These are phyloP conservation scores for Alectura lathami DNA, from an alignment of 2,113 vertebrate species.

Conservation along the genomic window DNA sequence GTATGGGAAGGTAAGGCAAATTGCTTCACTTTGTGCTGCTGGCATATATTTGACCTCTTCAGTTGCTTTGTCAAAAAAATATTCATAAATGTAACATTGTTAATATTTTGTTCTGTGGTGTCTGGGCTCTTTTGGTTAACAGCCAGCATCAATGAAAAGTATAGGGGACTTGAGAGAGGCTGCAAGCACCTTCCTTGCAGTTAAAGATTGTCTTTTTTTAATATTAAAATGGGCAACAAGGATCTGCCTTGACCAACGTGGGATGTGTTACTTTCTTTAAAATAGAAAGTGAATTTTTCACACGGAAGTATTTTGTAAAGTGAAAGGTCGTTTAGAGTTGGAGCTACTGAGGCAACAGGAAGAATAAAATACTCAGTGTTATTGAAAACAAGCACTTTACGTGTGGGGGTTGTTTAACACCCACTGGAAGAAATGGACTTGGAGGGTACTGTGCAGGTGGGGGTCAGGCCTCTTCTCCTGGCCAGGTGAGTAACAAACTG, in stretches of 20 bases:
- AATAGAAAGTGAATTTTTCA: neutral
- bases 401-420: neutral
- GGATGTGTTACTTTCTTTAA: neutral
- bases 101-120: neutral
- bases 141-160: neutral
- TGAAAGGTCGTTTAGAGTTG: neutral
- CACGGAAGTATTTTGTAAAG: neutral
- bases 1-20: neutral
- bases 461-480: neutral
- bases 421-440: neutral
- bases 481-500: neutral
- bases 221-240: neutral
- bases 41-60: neutral
- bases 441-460: neutral
- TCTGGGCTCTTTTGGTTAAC: neutral
- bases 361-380: neutral
- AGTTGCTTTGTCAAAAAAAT: neutral
- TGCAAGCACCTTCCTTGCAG: neutral
- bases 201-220: neutral
- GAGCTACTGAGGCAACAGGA: neutral
- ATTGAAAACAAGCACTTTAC: neutral
- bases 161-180: neutral
- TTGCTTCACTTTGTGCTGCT: neutral
- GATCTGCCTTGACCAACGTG: neutral
- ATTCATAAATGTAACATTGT: neutral